Conservation (phyloP, 2,113 vertebrate genomes). For the Martes martes region DNA sequence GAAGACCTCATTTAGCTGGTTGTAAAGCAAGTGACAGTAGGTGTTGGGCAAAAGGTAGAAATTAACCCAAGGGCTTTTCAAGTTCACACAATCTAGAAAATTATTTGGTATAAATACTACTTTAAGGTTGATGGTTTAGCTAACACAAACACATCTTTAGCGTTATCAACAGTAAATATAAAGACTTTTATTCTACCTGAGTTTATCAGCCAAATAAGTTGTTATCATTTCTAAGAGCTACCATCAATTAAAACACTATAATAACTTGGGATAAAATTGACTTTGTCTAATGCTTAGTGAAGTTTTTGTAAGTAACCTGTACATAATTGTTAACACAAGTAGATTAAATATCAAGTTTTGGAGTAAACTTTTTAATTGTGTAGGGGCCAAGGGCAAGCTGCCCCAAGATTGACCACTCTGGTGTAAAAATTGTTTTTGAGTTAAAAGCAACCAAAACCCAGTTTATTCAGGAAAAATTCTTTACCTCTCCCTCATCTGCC, state of each 20-base stretch:
- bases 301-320: too few relatives aligned
- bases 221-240: neutral
- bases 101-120: neutral
- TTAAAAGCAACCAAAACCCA: neutral
- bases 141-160: neutral
- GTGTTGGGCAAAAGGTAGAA: neutral
- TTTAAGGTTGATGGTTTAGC: neutral
- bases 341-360: too few relatives aligned
- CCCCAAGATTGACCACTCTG: neutral
- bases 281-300: too few relatives aligned
- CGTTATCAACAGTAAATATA: neutral
- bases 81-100: neutral
- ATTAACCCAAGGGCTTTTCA: neutral
- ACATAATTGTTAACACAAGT: too few relatives aligned
- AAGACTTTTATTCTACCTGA: neutral
- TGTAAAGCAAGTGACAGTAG: neutral
- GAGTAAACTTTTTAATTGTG: too few relatives aligned
- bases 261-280: too few relatives aligned
- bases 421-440: neutral
- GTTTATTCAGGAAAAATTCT: neutral
- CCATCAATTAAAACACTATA: neutral
- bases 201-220: neutral
- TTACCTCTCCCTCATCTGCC: neutral
- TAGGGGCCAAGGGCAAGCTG: too few relatives aligned
- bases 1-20: neutral